Evolutionary conservation across 2,888 invertebrate species (phyloP).

Genomic region (Fabriciana adippe): DNA sequence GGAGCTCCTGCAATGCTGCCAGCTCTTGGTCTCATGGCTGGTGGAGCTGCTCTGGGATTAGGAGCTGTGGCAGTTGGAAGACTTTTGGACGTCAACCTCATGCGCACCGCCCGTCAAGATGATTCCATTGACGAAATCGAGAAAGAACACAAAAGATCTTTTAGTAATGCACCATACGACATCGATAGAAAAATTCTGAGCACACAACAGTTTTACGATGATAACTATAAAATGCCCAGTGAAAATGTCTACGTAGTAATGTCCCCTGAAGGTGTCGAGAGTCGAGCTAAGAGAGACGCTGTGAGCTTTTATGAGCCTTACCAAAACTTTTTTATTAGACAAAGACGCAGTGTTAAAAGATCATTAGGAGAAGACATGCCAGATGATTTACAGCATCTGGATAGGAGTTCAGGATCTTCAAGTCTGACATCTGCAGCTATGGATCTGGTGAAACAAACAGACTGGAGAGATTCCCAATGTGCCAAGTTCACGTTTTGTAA

Average conservation of each 20-base stretch:
- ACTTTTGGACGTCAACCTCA: constrained; percentile 84
- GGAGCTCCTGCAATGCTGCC: constrained; percentile 86
- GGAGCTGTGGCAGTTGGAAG: constrained; percentile 90
- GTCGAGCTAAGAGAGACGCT: constrained; percentile 64
- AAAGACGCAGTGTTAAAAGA: constrained; percentile 59
- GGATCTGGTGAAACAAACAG: constrained; percentile 76
- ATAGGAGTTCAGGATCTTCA: constrained; percentile 53
- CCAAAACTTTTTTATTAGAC: constrained; percentile 53
- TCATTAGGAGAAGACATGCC: constrained; percentile 68
- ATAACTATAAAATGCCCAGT: constrained; percentile 80
- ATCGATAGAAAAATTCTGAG: constrained; percentile 72
- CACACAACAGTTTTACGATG: constrained; percentile 70
- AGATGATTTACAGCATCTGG: constrained; percentile 69
- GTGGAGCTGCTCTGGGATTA: constrained; percentile 91
- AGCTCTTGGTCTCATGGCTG: constrained; percentile 89
- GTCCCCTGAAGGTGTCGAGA: constrained; percentile 67
- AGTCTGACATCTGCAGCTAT: constrained; percentile 70
- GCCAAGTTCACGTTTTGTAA: constrained; percentile 90
- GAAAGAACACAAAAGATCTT: constrained; percentile 82
- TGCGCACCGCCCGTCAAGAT: constrained; percentile 79
- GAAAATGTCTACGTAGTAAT: constrained; percentile 79
- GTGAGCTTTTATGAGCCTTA: constrained; percentile 57
- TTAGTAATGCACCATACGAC: constrained; percentile 66
- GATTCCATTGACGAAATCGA: constrained; percentile 68
- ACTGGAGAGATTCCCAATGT: constrained; percentile 90